Base-by-base conservation (phyloP, 1,140 invertebrate genomes). In the Chymomyza costata region DNA sequence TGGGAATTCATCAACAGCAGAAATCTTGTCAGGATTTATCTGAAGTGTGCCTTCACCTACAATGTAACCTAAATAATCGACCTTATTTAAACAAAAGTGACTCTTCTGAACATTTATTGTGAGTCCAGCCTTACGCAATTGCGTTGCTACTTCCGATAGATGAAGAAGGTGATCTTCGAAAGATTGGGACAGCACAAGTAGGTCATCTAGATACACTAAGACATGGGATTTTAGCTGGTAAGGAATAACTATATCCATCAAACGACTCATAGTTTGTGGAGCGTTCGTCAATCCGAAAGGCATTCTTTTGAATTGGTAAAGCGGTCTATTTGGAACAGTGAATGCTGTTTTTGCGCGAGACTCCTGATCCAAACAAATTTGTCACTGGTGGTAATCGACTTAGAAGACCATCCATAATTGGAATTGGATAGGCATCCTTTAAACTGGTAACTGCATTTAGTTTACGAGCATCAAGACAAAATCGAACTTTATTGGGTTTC, bases 191-290 rank as follows among this genome's bases (percentile, higher is more conserved):
- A 52, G 7, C 15, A 61, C n/a, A 10, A 63, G 31, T 8, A 58
- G 32, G 11, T 57, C 64, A 15, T 66, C 58, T 2, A 63, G 34
- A 16, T 65, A 65, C 1, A 61, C 50, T 21, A 62, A 48, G 0
- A 66, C 44, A 62, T 11, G 41, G 45, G 53, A 41, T 19, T 37
- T 18, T 0, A 87, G 53, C 3, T 84, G 84, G 55, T 85, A 83
- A 1, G 85, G 83, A 49, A 87, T 78, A 0, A 83, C 70, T 6
- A 46, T 65, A 44, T 52, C 49, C 47, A 57, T 49, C 6, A 63
- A 18, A n/a, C 50, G 21, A 14, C 50, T 39, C 21, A 55, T 45
- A 1, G 44, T 54, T 28, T 46, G 44, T 0, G 61, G 45, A 0
- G 50, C 49, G 32, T 64, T 64, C 15, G 30, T 44, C 17, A 58